A percentile compares a stretch with the other conserved stretches of the same genome.
phyloP scores from a whole-genome alignment of 2,113 vertebrate genomes.

The Oxygymnocypris stewartii region DNA sequence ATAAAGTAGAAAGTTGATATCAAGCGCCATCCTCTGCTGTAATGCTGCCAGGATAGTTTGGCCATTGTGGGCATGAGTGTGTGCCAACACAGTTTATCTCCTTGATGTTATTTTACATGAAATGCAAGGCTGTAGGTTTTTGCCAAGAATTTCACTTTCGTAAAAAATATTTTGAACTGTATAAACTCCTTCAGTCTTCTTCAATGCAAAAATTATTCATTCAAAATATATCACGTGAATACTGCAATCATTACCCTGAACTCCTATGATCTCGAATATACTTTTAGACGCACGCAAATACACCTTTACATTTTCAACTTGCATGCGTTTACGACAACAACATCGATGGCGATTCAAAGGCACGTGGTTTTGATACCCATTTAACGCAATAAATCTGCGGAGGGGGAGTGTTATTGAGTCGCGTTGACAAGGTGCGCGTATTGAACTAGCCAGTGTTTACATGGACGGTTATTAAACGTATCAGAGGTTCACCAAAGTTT shows the following conservation, averaged over 20 bases:
- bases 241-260: constrained; percentile 6
- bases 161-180: not conserved
- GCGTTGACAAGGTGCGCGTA: not conserved
- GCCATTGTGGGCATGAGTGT: constrained; percentile 56
- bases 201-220: not conserved
- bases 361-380: not conserved
- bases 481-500: not conserved
- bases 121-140: constrained; percentile 11
- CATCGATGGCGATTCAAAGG: constrained; percentile 10
- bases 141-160: not conserved
- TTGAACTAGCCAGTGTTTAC: not conserved
- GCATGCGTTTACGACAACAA: not conserved
- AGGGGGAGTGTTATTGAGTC: not conserved
- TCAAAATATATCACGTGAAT: constrained; percentile 8
- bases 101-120: constrained; percentile 5
- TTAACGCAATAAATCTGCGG: not conserved
- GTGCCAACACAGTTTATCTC: constrained; percentile 24
- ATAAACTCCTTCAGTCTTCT: not conserved
- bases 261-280: not conserved
- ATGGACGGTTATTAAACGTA: not conserved
- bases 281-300: not conserved
- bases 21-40: constrained; percentile 40
- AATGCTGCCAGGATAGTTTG: constrained; percentile 53
- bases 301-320: not conserved
- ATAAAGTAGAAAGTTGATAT: constrained; percentile 40